Conservation (phyloP, 2,797 vertebrate genomes). For the Halcyon leucocephala region DNA sequence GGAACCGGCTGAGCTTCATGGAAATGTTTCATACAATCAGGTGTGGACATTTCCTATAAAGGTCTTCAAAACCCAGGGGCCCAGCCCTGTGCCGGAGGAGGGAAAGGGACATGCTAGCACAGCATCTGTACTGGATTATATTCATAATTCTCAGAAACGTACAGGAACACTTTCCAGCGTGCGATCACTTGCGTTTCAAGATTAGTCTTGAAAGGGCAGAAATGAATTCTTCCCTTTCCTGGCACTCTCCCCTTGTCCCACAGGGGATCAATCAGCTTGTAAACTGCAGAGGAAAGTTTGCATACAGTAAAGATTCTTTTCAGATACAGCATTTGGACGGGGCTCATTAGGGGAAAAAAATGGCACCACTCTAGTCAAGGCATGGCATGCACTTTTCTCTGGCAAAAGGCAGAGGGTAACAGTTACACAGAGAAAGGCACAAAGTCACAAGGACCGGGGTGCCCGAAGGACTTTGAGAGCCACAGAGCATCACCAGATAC, state of each 20-base stretch:
- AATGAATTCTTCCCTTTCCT: background rate
- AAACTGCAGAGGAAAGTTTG: background rate
- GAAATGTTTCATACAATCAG: background rate
- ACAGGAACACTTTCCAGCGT: conserved; percentile 25
- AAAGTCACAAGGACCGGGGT: background rate
- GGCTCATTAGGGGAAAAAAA: background rate
- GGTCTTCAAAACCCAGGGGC: background rate
- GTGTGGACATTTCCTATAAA: background rate
- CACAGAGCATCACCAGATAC: accelerated
- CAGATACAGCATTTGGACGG: background rate
- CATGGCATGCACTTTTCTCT: background rate
- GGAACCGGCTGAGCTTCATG: background rate
- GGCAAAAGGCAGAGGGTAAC: background rate
- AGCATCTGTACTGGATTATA: conserved; percentile 27
- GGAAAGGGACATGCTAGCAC: background rate
- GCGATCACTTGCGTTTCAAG: background rate
- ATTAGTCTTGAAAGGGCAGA: conserved; percentile 48
- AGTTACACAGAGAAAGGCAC: background rate
- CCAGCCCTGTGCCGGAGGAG: background rate
- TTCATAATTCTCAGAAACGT: conserved; percentile 1
- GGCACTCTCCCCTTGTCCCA: conserved; percentile 38
- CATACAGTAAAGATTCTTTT: conserved; percentile 33
- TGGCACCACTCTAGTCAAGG: background rate
- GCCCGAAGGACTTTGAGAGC: background rate
- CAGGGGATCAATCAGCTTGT: conserved; percentile 25